Conservation (phyloP, 2,113 vertebrate genomes). For the Bombycilla garrulus region DNA sequence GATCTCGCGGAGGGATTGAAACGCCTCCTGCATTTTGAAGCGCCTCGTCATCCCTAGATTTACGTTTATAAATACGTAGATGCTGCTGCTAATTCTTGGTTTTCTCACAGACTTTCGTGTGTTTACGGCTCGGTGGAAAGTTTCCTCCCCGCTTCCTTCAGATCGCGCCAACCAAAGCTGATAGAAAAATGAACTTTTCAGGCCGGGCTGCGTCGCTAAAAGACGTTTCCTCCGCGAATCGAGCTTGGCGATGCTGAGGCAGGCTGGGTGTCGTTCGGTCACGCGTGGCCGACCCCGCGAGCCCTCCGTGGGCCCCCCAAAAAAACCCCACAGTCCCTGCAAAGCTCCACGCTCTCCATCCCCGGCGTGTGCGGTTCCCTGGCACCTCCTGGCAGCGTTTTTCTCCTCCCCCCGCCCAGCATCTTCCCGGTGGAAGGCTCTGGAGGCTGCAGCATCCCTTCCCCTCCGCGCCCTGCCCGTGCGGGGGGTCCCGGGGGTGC, state of each 20-base stretch:
- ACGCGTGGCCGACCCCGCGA: neutral
- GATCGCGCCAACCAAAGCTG: neutral
- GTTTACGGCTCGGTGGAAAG: neutral
- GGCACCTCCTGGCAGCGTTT: neutral
- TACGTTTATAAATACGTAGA: neutral
- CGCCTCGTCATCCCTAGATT: neutral
- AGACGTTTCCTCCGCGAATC: neutral
- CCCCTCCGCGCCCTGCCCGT: neutral
- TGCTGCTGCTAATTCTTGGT: neutral
- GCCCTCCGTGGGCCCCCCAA: neutral
- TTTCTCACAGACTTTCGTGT: neutral
- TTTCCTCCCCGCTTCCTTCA: neutral
- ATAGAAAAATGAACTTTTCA: neutral
- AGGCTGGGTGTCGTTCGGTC: neutral
- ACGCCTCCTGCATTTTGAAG: neutral
- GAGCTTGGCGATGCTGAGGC: neutral
- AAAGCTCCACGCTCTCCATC: neutral
- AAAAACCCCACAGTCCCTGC: neutral
- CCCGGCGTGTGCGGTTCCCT: neutral
- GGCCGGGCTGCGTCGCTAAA: neutral
- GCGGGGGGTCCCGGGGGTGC: neutral
- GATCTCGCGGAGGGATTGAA: neutral
- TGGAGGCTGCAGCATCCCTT: neutral
- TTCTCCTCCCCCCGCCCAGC: neutral
- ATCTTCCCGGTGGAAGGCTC: neutral